These are phyloP conservation scores for Isurus oxyrinchus DNA, from an alignment of 2,113 vertebrate genomes.

Conservation along the genomic window DNA sequence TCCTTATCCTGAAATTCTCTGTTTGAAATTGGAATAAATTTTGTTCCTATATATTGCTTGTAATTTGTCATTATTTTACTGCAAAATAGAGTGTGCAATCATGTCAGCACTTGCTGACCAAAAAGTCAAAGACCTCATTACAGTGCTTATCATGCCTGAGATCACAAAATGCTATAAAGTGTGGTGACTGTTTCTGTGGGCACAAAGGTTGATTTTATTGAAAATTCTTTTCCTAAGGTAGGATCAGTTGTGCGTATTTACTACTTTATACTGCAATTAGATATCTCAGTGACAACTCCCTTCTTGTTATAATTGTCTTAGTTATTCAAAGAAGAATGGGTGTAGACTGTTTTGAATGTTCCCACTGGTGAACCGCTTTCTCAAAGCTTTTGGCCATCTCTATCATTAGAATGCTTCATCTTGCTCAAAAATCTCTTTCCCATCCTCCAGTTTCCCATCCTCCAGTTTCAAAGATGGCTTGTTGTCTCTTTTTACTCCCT, in stretches of 20 bases:
- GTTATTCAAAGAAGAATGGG: background rate
- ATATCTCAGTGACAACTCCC: background rate
- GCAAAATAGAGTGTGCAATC: background rate
- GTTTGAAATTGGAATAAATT: conserved; percentile 78
- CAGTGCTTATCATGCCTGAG: background rate
- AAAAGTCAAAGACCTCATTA: background rate
- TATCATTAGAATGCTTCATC: background rate
- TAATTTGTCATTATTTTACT: conserved; percentile 27
- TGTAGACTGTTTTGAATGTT: background rate
- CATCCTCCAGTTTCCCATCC: background rate
- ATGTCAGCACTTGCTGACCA: background rate
- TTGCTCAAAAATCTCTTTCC: background rate
- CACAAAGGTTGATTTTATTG: background rate
- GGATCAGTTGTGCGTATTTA: background rate
- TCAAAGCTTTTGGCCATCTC: background rate
- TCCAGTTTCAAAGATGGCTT: background rate
- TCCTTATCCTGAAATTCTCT: conserved; percentile 70
- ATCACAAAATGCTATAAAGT: background rate
- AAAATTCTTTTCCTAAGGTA: background rate
- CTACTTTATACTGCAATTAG: background rate
- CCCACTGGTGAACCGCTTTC: background rate
- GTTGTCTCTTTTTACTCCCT: background rate
- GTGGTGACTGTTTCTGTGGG: background rate
- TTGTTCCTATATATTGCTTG: conserved; percentile 60
- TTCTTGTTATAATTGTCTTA: background rate